These are phyloP conservation scores for Byasa hedistus DNA, from an alignment of 2,888 invertebrate genomes.

Conservation along the genomic window DNA sequence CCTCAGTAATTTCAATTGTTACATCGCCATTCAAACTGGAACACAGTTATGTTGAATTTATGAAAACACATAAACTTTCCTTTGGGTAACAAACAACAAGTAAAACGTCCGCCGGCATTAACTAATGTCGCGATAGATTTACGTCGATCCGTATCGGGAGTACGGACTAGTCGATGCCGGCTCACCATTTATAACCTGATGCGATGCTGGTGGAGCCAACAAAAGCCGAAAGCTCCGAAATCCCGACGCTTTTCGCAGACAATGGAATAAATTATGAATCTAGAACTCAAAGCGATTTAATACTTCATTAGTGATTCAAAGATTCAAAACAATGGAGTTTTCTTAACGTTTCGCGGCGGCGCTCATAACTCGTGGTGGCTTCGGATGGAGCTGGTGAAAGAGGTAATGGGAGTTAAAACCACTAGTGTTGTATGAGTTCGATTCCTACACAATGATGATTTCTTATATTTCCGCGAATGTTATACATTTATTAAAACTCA, in stretches of 20 bases:
- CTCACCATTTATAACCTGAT: not conserved
- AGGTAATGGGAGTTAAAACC: not conserved
- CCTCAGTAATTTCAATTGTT: no score
- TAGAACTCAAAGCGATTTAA: not conserved
- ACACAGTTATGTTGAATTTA: not conserved
- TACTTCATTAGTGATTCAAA: not conserved
- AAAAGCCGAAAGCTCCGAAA: not conserved
- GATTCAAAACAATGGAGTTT: not conserved
- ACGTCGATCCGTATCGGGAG: not conserved
- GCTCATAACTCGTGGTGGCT: no score
- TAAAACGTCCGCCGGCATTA: not conserved
- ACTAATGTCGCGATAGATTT: not conserved
- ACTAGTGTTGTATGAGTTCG: not conserved
- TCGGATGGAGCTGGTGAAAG: not conserved
- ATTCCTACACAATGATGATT: no score
- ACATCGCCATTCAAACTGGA: no score
- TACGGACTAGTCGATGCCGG: not conserved
- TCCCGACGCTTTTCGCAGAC: not conserved
- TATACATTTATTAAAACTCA: no score
- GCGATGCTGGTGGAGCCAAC: not conserved
- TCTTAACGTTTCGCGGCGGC: not conserved
- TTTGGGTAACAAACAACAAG: not conserved
- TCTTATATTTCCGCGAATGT: no score
- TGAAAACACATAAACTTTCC: not conserved
- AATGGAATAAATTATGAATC: constrained; percentile 1